Evolutionary conservation across 2,888 invertebrate species (phyloP).

Genomic region (Yponomeuta sedellus): DNA sequence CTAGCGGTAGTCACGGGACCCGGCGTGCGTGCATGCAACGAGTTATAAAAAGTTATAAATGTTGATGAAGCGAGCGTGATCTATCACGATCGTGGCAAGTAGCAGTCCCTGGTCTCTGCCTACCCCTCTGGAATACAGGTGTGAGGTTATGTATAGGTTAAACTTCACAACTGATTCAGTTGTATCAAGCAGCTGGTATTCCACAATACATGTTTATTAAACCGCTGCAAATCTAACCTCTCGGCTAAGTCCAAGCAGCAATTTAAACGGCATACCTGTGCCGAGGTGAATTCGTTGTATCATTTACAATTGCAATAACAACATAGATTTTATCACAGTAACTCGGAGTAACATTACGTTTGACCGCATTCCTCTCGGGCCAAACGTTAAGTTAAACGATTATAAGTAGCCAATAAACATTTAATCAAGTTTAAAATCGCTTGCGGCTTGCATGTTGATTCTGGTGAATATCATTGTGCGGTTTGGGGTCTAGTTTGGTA

Average conservation of each 20-base stretch:
- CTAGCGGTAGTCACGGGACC: too few relatives aligned
- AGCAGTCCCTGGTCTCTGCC: too few relatives aligned
- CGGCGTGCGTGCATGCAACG: too few relatives aligned
- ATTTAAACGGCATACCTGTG: not conserved
- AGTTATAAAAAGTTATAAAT: too few relatives aligned
- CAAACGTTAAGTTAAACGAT: slow-evolving; percentile 5
- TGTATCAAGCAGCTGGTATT: too few relatives aligned
- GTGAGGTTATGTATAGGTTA: too few relatives aligned
- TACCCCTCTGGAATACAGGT: too few relatives aligned
- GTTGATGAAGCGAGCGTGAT: too few relatives aligned
- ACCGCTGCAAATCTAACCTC: too few relatives aligned
- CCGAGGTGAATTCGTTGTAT: not conserved
- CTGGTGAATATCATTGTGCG: not conserved
- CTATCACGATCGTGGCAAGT: too few relatives aligned
- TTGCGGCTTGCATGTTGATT: not conserved
- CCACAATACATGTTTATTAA: too few relatives aligned
- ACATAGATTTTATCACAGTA: not conserved
- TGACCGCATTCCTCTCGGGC: slow-evolving; percentile 6
- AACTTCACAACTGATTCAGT: too few relatives aligned
- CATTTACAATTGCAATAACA: not conserved
- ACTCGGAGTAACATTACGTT: not conserved
- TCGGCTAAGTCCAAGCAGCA: not conserved
- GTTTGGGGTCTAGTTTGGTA: not conserved
- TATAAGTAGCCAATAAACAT: slow-evolving; percentile 5
- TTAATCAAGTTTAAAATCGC: not conserved